Base-by-base conservation (phyloP, 2,797 vertebrate species). In the Gouania willdenowi region DNA sequence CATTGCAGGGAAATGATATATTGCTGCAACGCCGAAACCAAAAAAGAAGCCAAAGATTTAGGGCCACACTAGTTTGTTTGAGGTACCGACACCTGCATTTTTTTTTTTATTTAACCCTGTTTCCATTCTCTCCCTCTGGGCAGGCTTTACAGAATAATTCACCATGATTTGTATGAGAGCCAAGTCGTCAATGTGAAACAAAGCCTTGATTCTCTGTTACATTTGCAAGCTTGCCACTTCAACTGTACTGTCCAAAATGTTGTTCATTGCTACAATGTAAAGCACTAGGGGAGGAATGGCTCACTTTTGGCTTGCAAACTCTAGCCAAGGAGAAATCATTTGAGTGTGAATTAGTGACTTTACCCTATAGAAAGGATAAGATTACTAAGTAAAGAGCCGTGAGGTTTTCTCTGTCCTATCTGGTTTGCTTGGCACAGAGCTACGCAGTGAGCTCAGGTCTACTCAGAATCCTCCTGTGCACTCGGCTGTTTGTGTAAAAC, bases 311-410 rank as follows among this genome's bases (percentile, higher is more conserved):
- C 14, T 6, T 19, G 12, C 6, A 1, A 2, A 14, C 15, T 14
- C 9, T 5, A 31, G 19, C 11, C 30, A 33, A 22, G 24, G 20
- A 41, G 8, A 33, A 31, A 31, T 27, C 21, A 38, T 36, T 9
- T 8, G 34, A 72, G 39, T 53, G 39, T 45, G 38, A 76, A 65
- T 55, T 31, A 1, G 44, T 77, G 67, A 82, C 68, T 54, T 81
- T 57, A 79, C 74, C 45, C 48, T 67, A 26, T 35, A 50, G 51
- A 29, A 53, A 33, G 51, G 30, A 64, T 69, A 52, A 46, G 38
- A 58, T 70, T 75, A 65, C 54, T 66, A 21, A 50, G 31, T 19
- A 39, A 50, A 45, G 39, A 64, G 57, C 32, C 50, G 67, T 51
- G 36, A 56, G 67, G 52, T 39, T 49, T 66, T 60, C 25, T 70